Evolutionary conservation across 1,140 invertebrate genomes (phyloP).

Genomic region (Zaprionus africanus): DNA sequence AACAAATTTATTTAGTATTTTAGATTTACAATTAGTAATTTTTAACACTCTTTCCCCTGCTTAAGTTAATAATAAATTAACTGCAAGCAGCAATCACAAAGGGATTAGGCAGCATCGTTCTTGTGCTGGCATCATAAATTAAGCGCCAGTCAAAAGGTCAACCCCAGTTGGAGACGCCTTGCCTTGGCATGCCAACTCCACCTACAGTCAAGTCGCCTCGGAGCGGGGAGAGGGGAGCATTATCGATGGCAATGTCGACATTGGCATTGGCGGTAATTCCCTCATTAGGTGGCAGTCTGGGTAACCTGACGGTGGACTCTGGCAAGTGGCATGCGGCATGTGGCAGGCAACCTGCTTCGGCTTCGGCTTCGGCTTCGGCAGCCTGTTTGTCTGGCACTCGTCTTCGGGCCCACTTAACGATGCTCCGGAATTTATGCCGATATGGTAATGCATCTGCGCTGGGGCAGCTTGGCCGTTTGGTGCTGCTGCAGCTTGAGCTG

Average conservation of each 20-base stretch:
- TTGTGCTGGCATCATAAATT: background rate
- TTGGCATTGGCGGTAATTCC: conserved; percentile 65
- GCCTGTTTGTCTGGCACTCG: conserved; percentile 56
- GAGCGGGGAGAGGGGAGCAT: conserved; percentile 18
- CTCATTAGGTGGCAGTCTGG: conserved; percentile 66
- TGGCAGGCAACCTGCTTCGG: conserved; percentile 43
- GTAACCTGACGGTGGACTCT: conserved; percentile 37
- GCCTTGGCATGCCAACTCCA: background rate
- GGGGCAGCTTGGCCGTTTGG: conserved; percentile 39
- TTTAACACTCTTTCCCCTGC: too few species aligned
- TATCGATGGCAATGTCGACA: conserved; percentile 57
- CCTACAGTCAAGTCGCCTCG: conserved; percentile 23
- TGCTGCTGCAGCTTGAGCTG: conserved; percentile 13
- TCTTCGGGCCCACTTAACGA: conserved; percentile 76
- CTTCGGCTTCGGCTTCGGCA: conserved; percentile 41
- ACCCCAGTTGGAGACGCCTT: background rate
- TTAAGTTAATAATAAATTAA: background rate
- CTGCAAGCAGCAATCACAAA: background rate
- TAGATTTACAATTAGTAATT: too few species aligned
- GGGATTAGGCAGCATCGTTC: background rate
- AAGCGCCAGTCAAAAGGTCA: conserved; percentile 23
- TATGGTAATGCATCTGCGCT: conserved; percentile 78
- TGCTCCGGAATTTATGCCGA: conserved; percentile 84
- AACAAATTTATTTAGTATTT: too few species aligned
- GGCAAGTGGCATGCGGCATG: conserved; percentile 36